Evolutionary conservation across 2,888 invertebrate species (phyloP).

Genomic region (Coleophora flavipennella): DNA sequence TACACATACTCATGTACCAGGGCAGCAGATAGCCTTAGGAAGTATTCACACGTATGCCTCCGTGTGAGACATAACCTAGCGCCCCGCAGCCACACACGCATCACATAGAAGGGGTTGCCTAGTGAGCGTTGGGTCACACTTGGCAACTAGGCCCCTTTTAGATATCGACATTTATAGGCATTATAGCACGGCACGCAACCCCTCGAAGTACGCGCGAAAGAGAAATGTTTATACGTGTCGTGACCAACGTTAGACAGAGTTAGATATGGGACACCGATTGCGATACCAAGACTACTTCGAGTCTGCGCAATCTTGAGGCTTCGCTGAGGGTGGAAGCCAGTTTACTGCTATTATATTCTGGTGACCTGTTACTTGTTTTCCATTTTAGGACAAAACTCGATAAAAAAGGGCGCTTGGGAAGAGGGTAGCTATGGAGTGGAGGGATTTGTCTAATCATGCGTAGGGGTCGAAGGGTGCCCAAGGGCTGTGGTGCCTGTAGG

Average conservation of each 20-base stretch:
- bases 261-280: conserved; percentile 37
- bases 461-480: conserved; percentile 44
- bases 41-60: conserved; percentile 50
- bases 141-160: conserved; percentile 34
- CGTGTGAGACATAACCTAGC: conserved; percentile 47
- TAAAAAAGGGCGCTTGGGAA: conserved; percentile 63
- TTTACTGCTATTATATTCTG: conserved; percentile 40
- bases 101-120: conserved; percentile 57
- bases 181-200: conserved; percentile 37
- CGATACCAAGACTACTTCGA: conserved; percentile 48
- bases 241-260: conserved; percentile 50
- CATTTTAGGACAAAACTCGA: conserved; percentile 73
- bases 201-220: conserved; percentile 44
- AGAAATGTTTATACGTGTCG: conserved; percentile 25
- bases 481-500: conserved; percentile 5
- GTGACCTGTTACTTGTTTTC: conserved; percentile 67
- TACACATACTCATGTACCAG: conserved; percentile 68
- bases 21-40: conserved; percentile 47
- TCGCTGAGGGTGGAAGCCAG: conserved; percentile 54
- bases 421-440: conserved; percentile 21
- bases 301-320: conserved; percentile 60
- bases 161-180: too few species aligned
- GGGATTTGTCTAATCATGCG: conserved; percentile 32
- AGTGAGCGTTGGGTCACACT: conserved; percentile 6
- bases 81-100: conserved; percentile 59